Evolutionary conservation across 2,888 invertebrate species (phyloP), one percentile per base, ranked within the genome.

Genomic region (Pollenia amentaria): DNA sequence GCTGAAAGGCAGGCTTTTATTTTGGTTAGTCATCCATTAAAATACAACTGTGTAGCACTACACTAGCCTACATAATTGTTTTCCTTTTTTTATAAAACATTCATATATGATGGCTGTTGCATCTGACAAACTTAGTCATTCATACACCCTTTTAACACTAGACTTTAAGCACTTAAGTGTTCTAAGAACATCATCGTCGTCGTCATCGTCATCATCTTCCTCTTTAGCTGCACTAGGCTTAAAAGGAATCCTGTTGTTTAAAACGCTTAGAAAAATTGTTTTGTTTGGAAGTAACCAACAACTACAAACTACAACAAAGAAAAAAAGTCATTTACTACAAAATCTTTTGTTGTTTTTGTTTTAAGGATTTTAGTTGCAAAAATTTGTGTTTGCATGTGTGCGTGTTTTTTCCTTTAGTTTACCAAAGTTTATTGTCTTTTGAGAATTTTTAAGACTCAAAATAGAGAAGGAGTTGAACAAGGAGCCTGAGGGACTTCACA

Each of bases 81-180:
- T 46, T n/a, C 29, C 29, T 21, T 44, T 46, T 65, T 29, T 29
- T 29, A 29, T 29, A 29, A 29, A 29, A 29, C 29, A 29, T 29
- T 29, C 29, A 29, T 29, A 29, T 29, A 29, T 21, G 40, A 18
- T n/a, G 53, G 44, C 76, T 29, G 29, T 44, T 53, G 40, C 40
- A 29, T 29, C 6, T 29, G 29, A 29, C 44, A 57, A 48, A 60
- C 51, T 70, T 21, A 70, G 53, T 73, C 57, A 44, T 51, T 75
- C 48, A 62, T 53, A 55, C 51, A 53, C 38, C 72, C 42, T 38
- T 48, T 46, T 65, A 65, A 76, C 67, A 69, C 75, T 76, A 82
- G 60, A 62, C 76, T 73, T 86, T 46, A 82, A 86, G 85, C 79
- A 57, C 73, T 82, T 82, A 86, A 86, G 82, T 79, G 82, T 82